phyloP scores from a whole-genome alignment of 2,888 invertebrate genomes.

The Leptopterna dolabrata region DNA sequence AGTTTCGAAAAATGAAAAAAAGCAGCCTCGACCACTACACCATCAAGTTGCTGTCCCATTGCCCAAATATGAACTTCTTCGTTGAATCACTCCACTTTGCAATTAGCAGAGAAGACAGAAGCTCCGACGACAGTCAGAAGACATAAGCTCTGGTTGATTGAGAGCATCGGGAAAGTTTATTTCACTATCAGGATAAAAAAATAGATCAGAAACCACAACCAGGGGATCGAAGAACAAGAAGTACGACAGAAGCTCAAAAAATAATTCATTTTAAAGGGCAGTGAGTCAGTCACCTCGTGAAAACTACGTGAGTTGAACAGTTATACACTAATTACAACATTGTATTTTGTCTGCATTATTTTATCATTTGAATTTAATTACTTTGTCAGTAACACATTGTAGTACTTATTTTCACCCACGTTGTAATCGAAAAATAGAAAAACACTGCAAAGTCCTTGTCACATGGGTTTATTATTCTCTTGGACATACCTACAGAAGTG shows the following conservation, averaged over 20 bases:
- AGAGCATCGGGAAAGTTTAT: background rate
- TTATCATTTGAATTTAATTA: background rate
- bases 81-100: background rate
- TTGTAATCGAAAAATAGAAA: no score
- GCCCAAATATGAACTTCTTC: background rate
- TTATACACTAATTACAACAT: no score
- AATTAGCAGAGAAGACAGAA: background rate
- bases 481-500: no score
- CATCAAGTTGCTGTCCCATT: no score
- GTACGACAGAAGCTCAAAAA: background rate
- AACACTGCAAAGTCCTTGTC: no score
- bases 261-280: background rate
- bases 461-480: no score
- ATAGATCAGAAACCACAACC: no score
- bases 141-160: background rate
- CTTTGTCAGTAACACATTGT: background rate
- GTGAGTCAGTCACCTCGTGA: background rate
- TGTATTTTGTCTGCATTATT: background rate
- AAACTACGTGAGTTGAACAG: background rate
- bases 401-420: no score
- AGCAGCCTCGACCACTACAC: background rate
- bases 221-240: no score
- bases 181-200: background rate
- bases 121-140: background rate
- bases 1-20: conserved; percentile 24